These are phyloP conservation scores for Eretmochelys imbricata DNA, from an alignment of 2,113 vertebrate genomes.

Conservation along the genomic window DNA sequence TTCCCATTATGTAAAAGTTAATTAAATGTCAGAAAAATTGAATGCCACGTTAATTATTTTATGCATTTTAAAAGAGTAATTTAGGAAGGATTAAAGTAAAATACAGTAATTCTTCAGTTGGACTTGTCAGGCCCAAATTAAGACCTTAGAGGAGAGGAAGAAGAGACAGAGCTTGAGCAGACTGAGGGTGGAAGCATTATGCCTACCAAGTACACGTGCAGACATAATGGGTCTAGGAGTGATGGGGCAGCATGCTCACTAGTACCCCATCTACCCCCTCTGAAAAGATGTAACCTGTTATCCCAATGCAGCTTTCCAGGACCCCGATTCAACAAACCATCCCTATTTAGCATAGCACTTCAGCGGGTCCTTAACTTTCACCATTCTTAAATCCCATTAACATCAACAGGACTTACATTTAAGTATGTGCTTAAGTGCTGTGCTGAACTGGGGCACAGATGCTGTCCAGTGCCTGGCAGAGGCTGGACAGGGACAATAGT, in stretches of 20 bases:
- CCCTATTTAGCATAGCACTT: not conserved
- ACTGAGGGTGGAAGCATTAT: not conserved
- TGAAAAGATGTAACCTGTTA: not conserved
- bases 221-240: not conserved
- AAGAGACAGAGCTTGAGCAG: not conserved
- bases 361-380: not conserved
- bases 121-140: not conserved
- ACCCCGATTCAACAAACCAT: not conserved
- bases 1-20: not conserved
- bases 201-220: not conserved
- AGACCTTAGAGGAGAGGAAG: not conserved
- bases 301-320: not conserved
- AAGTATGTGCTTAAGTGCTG: not conserved
- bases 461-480: not conserved
- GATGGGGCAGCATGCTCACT: not conserved
- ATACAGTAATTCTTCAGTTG: not conserved
- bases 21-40: conserved; percentile 9
- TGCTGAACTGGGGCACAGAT: not conserved
- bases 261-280: not conserved
- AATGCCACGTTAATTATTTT: not conserved
- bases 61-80: not conserved
- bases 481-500: not conserved
- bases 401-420: not conserved
- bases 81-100: not conserved
- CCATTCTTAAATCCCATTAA: not conserved